These are phyloP conservation scores for Hyperoplus immaculatus DNA, from an alignment of 2,797 vertebrate species.

Conservation along the genomic window DNA sequence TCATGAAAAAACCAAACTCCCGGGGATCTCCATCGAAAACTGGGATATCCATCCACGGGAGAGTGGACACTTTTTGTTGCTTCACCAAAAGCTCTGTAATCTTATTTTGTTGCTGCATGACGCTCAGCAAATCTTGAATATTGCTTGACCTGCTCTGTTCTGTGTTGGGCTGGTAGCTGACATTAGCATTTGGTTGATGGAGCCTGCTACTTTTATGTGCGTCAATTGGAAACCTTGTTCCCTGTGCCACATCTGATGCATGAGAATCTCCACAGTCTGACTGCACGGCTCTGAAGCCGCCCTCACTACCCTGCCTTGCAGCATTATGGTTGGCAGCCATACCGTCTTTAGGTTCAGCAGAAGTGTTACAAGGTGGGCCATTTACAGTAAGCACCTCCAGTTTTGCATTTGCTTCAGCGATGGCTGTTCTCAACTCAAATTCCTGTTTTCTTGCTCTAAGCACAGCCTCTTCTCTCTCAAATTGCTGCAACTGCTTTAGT, in stretches of 20 bases:
- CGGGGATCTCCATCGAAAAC: too few relatives aligned
- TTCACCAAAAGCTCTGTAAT: not conserved
- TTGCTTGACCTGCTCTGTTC: not conserved
- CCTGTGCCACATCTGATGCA: not conserved
- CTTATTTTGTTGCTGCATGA: not conserved
- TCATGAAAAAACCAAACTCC: too few relatives aligned
- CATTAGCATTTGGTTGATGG: not conserved
- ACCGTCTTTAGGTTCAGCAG: not conserved
- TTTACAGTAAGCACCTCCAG: not conserved
- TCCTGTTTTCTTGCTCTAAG: not conserved
- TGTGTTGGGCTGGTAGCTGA: not conserved
- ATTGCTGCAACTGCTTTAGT: not conserved
- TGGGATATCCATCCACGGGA: too few relatives aligned
- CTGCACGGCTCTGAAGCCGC: not conserved
- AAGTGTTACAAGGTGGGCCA: not conserved
- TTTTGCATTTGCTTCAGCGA: not conserved
- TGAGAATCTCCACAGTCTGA: not conserved
- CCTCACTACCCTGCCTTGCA: not conserved
- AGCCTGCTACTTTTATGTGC: not conserved
- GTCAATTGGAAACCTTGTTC: not conserved
- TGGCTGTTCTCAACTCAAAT: not conserved
- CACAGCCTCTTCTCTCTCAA: not conserved
- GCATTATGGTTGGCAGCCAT: not conserved
- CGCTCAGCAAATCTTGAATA: not conserved
- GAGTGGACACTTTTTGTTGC: too few relatives aligned